phyloP scores from a whole-genome alignment of 2,797 vertebrate species.

The Tarsius wallacei region DNA sequence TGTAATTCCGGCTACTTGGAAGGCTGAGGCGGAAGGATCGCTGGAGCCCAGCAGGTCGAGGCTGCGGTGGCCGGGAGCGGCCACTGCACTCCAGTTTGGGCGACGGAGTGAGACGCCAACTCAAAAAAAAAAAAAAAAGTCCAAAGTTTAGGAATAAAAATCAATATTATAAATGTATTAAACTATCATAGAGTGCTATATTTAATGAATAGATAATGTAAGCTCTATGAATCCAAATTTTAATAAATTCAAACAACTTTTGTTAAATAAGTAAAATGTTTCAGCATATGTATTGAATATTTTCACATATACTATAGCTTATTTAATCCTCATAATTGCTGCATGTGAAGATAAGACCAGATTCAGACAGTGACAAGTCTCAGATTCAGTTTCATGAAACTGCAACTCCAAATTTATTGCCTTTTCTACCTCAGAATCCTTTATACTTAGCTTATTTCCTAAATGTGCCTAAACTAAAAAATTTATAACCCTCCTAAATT shows the following conservation, averaged over 20 bases:
- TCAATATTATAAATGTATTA: not conserved
- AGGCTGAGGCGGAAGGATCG: too few relatives aligned
- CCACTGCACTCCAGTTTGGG: too few relatives aligned
- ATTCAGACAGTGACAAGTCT: not conserved
- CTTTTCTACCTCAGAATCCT: not conserved
- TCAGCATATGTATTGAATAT: not conserved
- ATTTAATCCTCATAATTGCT: constrained; percentile 33
- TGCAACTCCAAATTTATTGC: not conserved
- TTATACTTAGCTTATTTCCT: not conserved
- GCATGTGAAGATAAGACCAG: not conserved
- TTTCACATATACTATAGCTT: not conserved
- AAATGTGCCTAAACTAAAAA: not conserved
- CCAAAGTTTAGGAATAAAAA: not conserved
- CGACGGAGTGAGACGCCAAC: too few relatives aligned
- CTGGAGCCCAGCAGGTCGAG: too few relatives aligned
- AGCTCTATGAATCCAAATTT: not conserved
- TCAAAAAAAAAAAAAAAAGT: too few relatives aligned
- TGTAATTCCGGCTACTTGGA: too few relatives aligned
- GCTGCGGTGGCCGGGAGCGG: too few relatives aligned
- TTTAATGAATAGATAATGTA: not conserved
- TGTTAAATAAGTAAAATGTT: not conserved
- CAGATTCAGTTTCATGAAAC: not conserved
- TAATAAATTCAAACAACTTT: not conserved
- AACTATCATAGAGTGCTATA: not conserved
- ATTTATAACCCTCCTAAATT: not conserved